phyloP scores from a whole-genome alignment of 2,797 vertebrate species.

The Periophthalmus magnuspinnatus region DNA sequence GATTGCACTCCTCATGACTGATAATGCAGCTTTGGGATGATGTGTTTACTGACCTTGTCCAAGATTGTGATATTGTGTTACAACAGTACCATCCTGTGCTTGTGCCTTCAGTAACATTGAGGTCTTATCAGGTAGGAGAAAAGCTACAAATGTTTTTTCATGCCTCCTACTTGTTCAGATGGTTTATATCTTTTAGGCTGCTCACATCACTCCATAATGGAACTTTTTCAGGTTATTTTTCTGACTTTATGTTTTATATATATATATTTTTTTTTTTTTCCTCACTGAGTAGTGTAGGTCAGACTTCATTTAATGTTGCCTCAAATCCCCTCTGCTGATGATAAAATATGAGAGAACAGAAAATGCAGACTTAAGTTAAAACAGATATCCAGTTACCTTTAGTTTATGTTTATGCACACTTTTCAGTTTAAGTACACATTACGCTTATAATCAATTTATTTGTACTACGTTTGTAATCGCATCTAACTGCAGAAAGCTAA shows the following conservation, averaged over 20 bases:
- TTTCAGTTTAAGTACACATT: too few relatives aligned
- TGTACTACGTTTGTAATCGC: background rate
- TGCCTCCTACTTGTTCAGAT: slow-evolving; percentile 13
- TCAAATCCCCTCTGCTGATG: slow-evolving; percentile 16
- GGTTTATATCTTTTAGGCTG: slow-evolving; percentile 15
- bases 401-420: background rate
- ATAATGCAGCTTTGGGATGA: slow-evolving; percentile 42
- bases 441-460: background rate
- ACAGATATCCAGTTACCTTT: background rate
- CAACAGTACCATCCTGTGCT: slow-evolving; percentile 17
- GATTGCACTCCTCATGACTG: slow-evolving; percentile 33
- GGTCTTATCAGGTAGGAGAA: slow-evolving; percentile 30
- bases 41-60: slow-evolving; percentile 55
- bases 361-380: background rate
- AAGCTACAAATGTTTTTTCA: slow-evolving; percentile 20
- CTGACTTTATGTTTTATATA: background rate
- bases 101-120: slow-evolving; percentile 23
- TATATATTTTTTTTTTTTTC: slow-evolving; percentile 6
- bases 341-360: background rate
- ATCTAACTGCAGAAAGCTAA: background rate
- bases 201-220: slow-evolving; percentile 16
- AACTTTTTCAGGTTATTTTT: slow-evolving; percentile 17
- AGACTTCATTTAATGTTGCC: slow-evolving; percentile 15
- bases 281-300: slow-evolving; percentile 15
- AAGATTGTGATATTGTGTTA: slow-evolving; percentile 36